Base-by-base conservation (phyloP, 2,888 invertebrate species). In the Meloe dianella region DNA sequence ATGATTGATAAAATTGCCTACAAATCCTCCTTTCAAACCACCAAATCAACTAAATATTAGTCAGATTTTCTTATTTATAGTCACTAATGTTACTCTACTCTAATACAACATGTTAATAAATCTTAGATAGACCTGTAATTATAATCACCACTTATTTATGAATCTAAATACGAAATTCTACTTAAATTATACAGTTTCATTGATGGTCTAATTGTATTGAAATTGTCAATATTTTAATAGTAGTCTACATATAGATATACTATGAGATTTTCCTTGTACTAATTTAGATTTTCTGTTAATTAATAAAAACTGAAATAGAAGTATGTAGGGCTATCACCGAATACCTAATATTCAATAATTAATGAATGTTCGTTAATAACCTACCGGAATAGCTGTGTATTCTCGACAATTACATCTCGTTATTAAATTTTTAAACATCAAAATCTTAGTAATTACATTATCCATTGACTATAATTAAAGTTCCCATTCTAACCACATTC, bases 131-230 rank as follows among this genome's bases (percentile, higher is more conserved):
- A 74, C 75, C 76, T 71, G 72, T 76, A 73, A 72, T 78, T 78
- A 77, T 76, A 70, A 75, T 75, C 76, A 76, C 78, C 77, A 78
- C 75, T 78, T 77, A 78, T 78, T 79, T 77, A 77, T 72, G 73
- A 71, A 73, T 71, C 71, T 66, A n/a, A n/a, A n/a, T n/a, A 75
- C 69, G 67, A 72, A 75, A 69, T 68, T 71, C 73, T 73, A 71
- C 71, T 71, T 70, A 79, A 79, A 79, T 79, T 78, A 78, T 74
- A 77, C 75, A 69, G 72, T 71, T 73, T 77, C 75, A 74, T 59
- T 27, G 56, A n/a, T 30, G 57, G 20, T 14, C 54, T 9, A 2
- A 1, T 51, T 51, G 24, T 51, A 51, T 9, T 22, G 22, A 47
- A 3, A 17, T 57, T 38, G 24, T 32, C 27, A 41, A 63, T 20